These are phyloP conservation scores for Drosophila novamexicana DNA, from an alignment of 1,140 invertebrate genomes.

Conservation along the genomic window DNA sequence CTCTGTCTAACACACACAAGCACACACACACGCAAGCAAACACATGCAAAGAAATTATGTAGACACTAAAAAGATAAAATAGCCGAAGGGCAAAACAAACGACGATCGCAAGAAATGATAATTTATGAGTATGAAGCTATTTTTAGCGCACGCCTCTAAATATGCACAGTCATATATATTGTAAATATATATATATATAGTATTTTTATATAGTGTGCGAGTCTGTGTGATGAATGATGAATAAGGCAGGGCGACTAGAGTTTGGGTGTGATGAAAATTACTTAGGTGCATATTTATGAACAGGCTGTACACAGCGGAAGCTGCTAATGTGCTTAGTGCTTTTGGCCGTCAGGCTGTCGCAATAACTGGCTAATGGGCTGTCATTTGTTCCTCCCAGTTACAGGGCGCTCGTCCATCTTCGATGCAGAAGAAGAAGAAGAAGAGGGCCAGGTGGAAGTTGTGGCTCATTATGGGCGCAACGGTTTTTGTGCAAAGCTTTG, in stretches of 20 bases:
- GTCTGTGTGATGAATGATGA: slow-evolving; percentile 7
- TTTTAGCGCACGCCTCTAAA: slow-evolving; percentile 38
- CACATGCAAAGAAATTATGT: slow-evolving; percentile 62
- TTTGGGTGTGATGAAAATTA: slow-evolving; percentile 33
- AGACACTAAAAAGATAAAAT: slow-evolving; percentile 58
- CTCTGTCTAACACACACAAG: neutral
- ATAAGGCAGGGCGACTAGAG: neutral
- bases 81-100: slow-evolving; percentile 58
- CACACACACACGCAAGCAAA: neutral
- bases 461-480: slow-evolving; percentile 32
- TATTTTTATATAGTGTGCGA: slow-evolving; percentile 13
- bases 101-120: slow-evolving; percentile 75
- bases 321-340: slow-evolving; percentile 78
- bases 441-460: neutral
- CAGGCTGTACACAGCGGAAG: slow-evolving; percentile 62
- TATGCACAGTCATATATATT: neutral
- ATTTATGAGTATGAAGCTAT: slow-evolving; percentile 74
- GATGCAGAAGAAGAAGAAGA: neutral
- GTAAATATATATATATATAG: neutral
- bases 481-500: slow-evolving; percentile 14
- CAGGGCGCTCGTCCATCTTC: slow-evolving; percentile 2
- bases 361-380: slow-evolving; percentile 75
- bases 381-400: slow-evolving; percentile 58
- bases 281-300: slow-evolving; percentile 74
- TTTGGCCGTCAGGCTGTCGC: slow-evolving; percentile 69